Evolutionary conservation across 2,113 vertebrate genomes (phyloP).

Genomic region (Pterocles burchelli): DNA sequence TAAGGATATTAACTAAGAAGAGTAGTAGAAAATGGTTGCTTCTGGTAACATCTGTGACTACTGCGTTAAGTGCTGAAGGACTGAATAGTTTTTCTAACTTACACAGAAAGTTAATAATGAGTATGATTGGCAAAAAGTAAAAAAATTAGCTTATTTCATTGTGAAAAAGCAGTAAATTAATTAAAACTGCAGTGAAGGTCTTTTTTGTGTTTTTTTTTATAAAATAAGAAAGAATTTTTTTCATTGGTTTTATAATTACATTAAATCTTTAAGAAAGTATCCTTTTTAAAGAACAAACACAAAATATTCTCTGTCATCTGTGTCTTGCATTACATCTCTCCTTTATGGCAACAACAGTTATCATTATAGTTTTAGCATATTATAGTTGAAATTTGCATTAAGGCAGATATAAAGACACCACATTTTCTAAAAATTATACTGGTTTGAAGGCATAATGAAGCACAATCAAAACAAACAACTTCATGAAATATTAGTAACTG

Average conservation of each 20-base stretch:
- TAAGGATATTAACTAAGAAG: background rate
- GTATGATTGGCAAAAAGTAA: background rate
- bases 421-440: background rate
- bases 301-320: background rate
- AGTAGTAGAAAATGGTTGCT: background rate
- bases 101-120: background rate
- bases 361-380: background rate
- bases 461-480: background rate
- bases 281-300: background rate
- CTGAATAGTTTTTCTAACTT: background rate
- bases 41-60: background rate
- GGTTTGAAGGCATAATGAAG: background rate
- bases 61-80: background rate
- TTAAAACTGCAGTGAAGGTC: background rate
- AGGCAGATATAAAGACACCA: background rate
- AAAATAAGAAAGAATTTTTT: background rate
- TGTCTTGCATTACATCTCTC: background rate
- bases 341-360: background rate
- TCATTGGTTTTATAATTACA: background rate
- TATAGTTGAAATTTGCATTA: background rate
- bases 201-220: background rate
- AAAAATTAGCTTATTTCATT: background rate
- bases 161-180: background rate
- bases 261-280: background rate
- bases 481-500: background rate